These are phyloP conservation scores for Yponomeuta malinellus DNA, from an alignment of 2,888 invertebrate species.

Conservation along the genomic window DNA sequence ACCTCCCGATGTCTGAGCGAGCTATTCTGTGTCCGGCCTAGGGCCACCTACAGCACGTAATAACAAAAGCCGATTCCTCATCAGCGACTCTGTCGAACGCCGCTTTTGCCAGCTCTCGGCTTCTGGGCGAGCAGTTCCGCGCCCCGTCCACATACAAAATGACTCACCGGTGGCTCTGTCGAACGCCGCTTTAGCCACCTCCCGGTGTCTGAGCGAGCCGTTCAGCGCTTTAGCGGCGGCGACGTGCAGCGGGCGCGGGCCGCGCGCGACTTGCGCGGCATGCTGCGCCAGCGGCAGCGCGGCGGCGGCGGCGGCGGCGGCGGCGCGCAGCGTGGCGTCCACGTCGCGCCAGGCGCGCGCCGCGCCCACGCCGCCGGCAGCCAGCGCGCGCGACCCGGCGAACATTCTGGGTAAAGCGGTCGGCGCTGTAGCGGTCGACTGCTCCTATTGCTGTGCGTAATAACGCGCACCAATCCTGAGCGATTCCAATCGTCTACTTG, in stretches of 20 bases:
- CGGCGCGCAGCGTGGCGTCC: slow-evolving; percentile 68
- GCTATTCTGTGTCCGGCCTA: background rate
- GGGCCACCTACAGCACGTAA: no score
- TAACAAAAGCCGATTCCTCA: no score
- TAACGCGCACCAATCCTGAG: no score
- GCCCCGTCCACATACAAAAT: background rate
- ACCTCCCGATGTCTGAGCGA: background rate
- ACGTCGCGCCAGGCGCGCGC: slow-evolving; percentile 79
- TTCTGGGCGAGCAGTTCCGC: no score
- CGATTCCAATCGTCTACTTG: no score
- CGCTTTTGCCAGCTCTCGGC: no score
- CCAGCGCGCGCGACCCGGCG: slow-evolving; percentile 81
- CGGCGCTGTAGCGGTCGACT: no score
- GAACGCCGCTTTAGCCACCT: slow-evolving; percentile 67
- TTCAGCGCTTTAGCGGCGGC: slow-evolving; percentile 45
- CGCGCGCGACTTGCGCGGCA: slow-evolving; percentile 28
- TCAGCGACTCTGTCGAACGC: slow-evolving; percentile 52
- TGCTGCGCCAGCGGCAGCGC: slow-evolving; percentile 35
- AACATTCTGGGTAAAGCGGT: slow-evolving; percentile 66
- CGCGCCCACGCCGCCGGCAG: slow-evolving; percentile 81
- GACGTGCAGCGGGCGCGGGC: slow-evolving; percentile 59
- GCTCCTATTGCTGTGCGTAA: no score
- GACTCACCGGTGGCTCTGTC: slow-evolving; percentile 69
- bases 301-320: slow-evolving; percentile 54
- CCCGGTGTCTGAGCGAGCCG: background rate